Conservation (phyloP, 2,113 vertebrate genomes). For the Perca flavescens region DNA sequence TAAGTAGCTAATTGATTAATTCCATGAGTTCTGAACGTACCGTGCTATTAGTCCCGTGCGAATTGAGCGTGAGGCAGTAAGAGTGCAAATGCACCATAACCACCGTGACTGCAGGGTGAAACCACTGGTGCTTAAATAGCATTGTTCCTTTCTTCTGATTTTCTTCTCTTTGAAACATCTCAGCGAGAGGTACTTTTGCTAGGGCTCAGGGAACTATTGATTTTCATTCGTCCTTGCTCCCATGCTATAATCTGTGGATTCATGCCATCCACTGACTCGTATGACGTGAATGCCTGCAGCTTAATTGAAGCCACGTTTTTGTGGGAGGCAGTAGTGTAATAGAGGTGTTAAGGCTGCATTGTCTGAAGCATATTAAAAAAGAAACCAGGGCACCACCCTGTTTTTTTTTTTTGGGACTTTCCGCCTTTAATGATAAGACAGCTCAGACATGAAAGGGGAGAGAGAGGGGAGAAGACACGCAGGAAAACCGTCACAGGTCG, state of each 20-base stretch:
- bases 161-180: constrained; percentile 25
- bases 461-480: no score
- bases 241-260: constrained; percentile 61
- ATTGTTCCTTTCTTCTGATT: constrained; percentile 5
- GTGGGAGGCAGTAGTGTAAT: constrained; percentile 39
- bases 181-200: constrained; percentile 30
- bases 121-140: constrained; percentile 27
- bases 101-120: background rate
- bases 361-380: constrained; percentile 28
- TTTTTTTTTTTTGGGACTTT: constrained; percentile 3
- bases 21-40: background rate
- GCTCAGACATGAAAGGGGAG: no score
- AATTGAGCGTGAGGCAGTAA: constrained; percentile 18
- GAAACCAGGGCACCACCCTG: constrained; percentile 31
- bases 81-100: constrained; percentile 5
- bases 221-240: constrained; percentile 58
- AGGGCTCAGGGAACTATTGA: constrained; percentile 59
- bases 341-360: constrained; percentile 43
- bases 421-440: no score
- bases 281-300: constrained; percentile 44
- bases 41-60: constrained; percentile 10
- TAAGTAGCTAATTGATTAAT: constrained; percentile 18
- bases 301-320: constrained; percentile 67
- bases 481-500: no score
- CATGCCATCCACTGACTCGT: constrained; percentile 48